These are phyloP conservation scores for Muscicapa striata DNA, from an alignment of 2,797 vertebrate species.

Conservation along the genomic window DNA sequence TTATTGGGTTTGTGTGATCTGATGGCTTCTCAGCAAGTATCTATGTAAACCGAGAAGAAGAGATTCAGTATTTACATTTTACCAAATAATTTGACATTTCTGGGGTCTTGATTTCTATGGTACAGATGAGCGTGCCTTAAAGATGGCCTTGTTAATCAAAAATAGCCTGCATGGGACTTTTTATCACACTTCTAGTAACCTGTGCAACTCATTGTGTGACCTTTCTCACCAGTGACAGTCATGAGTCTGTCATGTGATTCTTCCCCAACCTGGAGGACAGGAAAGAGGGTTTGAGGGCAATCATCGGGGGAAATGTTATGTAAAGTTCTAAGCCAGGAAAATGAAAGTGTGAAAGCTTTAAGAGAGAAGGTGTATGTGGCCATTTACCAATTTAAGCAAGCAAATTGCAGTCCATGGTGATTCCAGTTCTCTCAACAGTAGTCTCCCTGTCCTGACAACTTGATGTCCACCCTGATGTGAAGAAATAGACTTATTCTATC, in stretches of 20 bases:
- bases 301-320: neutral
- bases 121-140: neutral
- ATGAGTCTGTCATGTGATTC: neutral
- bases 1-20: neutral
- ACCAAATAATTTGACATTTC: neutral
- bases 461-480: neutral
- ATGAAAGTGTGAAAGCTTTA: neutral
- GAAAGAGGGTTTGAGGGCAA: neutral
- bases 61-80: neutral
- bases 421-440: neutral
- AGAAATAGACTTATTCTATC: neutral
- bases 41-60: neutral
- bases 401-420: neutral
- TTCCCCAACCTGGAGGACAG: neutral
- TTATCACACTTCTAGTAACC: neutral
- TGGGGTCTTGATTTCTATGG: neutral
- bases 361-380: neutral
- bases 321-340: neutral
- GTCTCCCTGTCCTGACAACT: neutral
- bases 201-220: neutral
- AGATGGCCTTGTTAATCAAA: neutral
- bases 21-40: neutral
- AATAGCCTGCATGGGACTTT: neutral
- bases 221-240: neutral
- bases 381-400: neutral